These are phyloP conservation scores for Monodelphis domestica DNA, from an alignment of 2,797 vertebrate species.

Conservation along the genomic window DNA sequence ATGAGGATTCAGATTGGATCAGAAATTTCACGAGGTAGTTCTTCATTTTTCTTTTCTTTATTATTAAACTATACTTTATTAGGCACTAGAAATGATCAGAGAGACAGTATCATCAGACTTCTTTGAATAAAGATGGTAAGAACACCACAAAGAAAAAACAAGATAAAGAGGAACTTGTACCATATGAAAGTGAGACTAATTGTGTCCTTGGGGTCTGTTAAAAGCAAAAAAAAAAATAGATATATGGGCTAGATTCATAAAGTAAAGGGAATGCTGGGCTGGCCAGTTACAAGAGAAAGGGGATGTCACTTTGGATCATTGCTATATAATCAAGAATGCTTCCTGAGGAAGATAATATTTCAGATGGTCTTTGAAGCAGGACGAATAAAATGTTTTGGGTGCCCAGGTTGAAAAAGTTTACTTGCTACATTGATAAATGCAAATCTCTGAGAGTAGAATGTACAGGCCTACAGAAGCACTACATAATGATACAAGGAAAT, in stretches of 20 bases:
- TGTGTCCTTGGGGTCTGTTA: not conserved
- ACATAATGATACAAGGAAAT: no score
- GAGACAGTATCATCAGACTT: not conserved
- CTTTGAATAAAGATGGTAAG: not conserved
- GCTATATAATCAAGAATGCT: not conserved
- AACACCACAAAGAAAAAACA: not conserved
- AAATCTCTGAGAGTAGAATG: not conserved
- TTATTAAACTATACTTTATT: not conserved
- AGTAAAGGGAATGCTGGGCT: not conserved
- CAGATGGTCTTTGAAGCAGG: not conserved
- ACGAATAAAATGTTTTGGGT: not conserved
- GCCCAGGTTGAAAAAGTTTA: accelerated
- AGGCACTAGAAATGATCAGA: not conserved
- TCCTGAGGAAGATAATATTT: not conserved
- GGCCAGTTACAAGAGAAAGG: not conserved
- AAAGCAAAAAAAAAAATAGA: not conserved
- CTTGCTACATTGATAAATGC: not conserved
- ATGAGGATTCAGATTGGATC: not conserved
- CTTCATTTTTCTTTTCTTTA: not conserved
- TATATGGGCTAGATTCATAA: not conserved
- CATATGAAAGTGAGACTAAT: not conserved
- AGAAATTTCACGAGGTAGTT: not conserved
- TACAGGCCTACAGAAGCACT: no score
- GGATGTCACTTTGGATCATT: not conserved
- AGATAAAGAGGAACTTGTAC: not conserved